These are phyloP conservation scores for Epinephelus fuscoguttatus DNA, from an alignment of 2,113 vertebrate species.

Conservation along the genomic window DNA sequence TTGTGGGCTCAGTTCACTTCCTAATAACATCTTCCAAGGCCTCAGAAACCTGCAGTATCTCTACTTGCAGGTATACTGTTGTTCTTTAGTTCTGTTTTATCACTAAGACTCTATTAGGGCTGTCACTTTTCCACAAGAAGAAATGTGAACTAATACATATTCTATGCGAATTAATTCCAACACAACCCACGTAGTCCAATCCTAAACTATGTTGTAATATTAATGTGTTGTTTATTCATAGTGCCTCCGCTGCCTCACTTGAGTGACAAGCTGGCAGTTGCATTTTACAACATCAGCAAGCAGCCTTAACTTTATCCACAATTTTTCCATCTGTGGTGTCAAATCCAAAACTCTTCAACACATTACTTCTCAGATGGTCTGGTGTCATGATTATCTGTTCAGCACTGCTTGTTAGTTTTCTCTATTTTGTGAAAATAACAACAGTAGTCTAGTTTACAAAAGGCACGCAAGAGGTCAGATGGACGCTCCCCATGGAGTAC, in stretches of 20 bases:
- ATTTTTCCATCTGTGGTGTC: slow-evolving; percentile 12
- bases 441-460: neutral
- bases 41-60: slow-evolving; percentile 98
- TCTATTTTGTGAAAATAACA: slow-evolving; percentile 6
- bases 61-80: slow-evolving; percentile 89
- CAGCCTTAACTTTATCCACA: neutral
- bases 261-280: slow-evolving; percentile 10
- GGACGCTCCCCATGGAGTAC: neutral
- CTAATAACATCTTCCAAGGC: slow-evolving; percentile 92
- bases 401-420: neutral
- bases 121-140: neutral
- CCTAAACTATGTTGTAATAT: neutral
- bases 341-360: neutral
- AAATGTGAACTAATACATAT: neutral
- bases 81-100: neutral
- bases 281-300: slow-evolving; percentile 24
- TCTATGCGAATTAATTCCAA: neutral
- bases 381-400: slow-evolving; percentile 9
- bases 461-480: slow-evolving; percentile 6
- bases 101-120: neutral
- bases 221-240: neutral
- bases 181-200: slow-evolving; percentile 17
- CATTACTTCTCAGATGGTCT: slow-evolving; percentile 1
- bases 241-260: slow-evolving; percentile 5
- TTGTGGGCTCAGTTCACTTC: slow-evolving; percentile 93